These are phyloP conservation scores for Myrmophylax atrothorax DNA, from an alignment of 2,113 vertebrate species.

Conservation along the genomic window DNA sequence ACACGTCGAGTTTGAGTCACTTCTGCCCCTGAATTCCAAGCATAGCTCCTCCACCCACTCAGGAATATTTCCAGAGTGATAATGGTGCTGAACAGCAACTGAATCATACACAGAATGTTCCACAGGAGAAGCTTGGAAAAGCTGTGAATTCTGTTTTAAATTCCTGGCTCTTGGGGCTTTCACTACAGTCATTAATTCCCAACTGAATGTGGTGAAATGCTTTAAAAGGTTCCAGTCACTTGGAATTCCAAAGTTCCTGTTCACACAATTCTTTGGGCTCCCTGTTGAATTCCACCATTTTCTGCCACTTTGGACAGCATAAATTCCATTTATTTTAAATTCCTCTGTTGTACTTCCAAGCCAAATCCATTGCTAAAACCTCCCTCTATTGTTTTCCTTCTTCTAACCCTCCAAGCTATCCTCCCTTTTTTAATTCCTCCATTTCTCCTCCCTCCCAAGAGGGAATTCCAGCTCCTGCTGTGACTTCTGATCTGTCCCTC, in stretches of 20 bases:
- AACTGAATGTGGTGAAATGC: not conserved
- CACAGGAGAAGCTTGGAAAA: not conserved
- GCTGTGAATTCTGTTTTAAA: not conserved
- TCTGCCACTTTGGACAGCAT: not conserved
- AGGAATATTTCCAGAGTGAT: conserved; percentile 45
- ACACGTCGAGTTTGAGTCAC: conserved; percentile 21
- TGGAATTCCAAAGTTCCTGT: not conserved
- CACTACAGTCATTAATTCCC: not conserved
- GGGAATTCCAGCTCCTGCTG: not conserved
- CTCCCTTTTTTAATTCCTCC: no score
- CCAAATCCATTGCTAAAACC: not conserved
- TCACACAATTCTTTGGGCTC: not conserved
- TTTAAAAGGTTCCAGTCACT: not conserved
- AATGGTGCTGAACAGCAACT: not conserved
- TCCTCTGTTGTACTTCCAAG: not conserved
- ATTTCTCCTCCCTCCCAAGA: not conserved
- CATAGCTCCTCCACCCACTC: conserved; percentile 47
- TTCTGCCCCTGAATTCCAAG: conserved; percentile 44
- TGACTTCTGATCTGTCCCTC: fast-evolving
- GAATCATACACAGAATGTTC: not conserved
- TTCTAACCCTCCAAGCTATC: not conserved
- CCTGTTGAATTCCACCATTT: not conserved
- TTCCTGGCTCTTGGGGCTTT: not conserved
- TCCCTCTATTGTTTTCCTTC: not conserved
- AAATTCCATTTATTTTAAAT: not conserved